Evolutionary conservation across 2,888 invertebrate genomes (phyloP), one percentile per base, ranked within the genome.

Genomic region (Glaucopsyche alexis): DNA sequence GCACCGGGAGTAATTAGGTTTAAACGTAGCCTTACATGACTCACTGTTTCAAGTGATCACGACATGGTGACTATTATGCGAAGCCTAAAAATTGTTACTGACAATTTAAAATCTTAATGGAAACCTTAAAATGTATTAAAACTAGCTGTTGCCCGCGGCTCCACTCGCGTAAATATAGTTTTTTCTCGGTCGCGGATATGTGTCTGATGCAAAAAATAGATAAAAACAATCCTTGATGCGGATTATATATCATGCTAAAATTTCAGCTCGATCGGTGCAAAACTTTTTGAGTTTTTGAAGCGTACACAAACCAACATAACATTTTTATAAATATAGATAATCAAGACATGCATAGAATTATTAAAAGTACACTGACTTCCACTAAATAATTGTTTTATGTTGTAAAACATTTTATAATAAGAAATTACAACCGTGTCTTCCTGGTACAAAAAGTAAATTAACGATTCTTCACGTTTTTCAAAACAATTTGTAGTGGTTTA

Each of bases 401-500:
- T 29, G 29, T 13, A 13, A 60, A 60, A 60, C 29, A 13, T 60
- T 13, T 29, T 9, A 47, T 9, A 29, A 38, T 29, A 11, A 69
- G 47, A 29, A 29, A 47, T 49, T 29, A 49, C 47, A 45, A 19
- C 49, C 42, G 47, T 47, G 47, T 69, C 66, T 76, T 74, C 72
- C 73, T 66, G 73, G 73, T 71, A 72, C n/a, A 78, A 78, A 81
- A 85, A 86, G 14, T 47, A 85, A 86, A 86, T 85, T 83, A 85
- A 86, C 82, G 76, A 78, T 73, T 72, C 75, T 77, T 81, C 76
- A 81, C 81, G 78, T 85, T 84, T 85, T 81, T 78, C 77, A 85
- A 84, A 87, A 85, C 88, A 90, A 91, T 91, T 90, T 90, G 91
- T 91, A 88, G 87, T 84, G 83, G 81, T 84, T 85, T 86, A 85